Evolutionary conservation across 2,113 vertebrate species (phyloP), one percentile per base, ranked within the genome.

Genomic region (Pseudolaguvia tuberculata): DNA sequence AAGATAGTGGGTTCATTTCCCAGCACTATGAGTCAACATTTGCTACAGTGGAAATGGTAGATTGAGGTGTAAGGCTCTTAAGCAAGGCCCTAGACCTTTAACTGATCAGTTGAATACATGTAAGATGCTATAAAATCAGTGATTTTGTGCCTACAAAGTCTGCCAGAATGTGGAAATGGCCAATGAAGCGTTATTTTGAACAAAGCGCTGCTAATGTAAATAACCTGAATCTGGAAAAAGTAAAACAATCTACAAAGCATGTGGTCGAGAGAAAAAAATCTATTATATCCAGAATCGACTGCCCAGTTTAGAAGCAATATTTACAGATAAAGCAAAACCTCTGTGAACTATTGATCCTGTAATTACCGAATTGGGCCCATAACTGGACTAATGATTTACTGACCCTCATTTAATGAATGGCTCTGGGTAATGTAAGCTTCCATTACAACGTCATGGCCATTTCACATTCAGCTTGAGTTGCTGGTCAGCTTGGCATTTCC

Each of bases 351-450:
- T 51, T 35, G 31, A 70, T 39, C 42, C 66, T 29, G 63, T 80
- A 72, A 82, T 73, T 71, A 69, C 56, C 58, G 72, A 78, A 81
- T 70, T 73, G 72, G 66, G 68, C 23, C 47, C 61, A 56, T 77
- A 79, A 78, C 61, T 76, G 63, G 48, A 68, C 57, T 74, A 27
- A 76, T 78, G 42, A 80, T 70, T 84, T 77, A 79, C 80, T 53
- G 21, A 57, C 57, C 53, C 29, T 69, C 56, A 21, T 14, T 71
- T 79, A 79, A 77, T 75, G 51, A 66, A 68, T 48, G 68, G 51
- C 45, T 75, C 42, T 51, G 58, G 35, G 31, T 72, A 59, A 75
- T n/a, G 55, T 27, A 45, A 72, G 55, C 67, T 6, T 67, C 61
- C 57, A 70, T 73, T 63, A 13, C 53, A 63, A 55, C 13, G 65